phyloP scores from a whole-genome alignment of 2,113 vertebrate genomes.

The Acrocephalus kingi region DNA sequence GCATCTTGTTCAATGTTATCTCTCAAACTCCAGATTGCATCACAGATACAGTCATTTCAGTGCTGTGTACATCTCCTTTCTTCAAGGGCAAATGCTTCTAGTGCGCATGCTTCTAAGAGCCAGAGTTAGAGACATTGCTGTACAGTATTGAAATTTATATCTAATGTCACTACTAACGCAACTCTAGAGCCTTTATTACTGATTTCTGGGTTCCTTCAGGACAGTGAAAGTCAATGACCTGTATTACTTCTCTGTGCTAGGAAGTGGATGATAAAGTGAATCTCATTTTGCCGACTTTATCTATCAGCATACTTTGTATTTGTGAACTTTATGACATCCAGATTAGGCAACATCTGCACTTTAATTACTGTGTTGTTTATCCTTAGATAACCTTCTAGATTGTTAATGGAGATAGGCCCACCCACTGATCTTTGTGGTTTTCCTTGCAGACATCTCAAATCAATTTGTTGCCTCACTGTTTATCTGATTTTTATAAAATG shows the following conservation, averaged over 20 bases:
- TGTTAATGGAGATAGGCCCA: slow-evolving; percentile 29
- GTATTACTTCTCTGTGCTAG: not conserved
- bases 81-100: not conserved
- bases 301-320: not conserved
- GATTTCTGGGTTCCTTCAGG: not conserved
- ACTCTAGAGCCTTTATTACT: not conserved
- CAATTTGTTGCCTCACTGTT: slow-evolving; percentile 27
- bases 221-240: not conserved
- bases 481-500: not conserved
- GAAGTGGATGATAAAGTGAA: not conserved
- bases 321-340: not conserved
- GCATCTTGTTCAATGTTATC: not conserved
- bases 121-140: not conserved
- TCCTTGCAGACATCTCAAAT: slow-evolving; percentile 3
- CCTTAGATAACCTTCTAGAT: slow-evolving; percentile 60
- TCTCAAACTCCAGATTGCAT: rapidly evolving
- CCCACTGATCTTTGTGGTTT: slow-evolving; percentile 35
- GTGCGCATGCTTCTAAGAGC: not conserved
- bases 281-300: not conserved
- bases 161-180: not conserved
- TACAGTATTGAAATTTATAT: not conserved
- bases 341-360: not conserved
- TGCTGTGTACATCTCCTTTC: not conserved
- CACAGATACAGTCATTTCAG: not conserved
- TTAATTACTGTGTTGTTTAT: slow-evolving; percentile 42